A percentile compares a stretch with the other conserved stretches of the same genome.
Conservation (phyloP, 2,888 invertebrate genomes). For the Drosophila austrosaltans region DNA sequence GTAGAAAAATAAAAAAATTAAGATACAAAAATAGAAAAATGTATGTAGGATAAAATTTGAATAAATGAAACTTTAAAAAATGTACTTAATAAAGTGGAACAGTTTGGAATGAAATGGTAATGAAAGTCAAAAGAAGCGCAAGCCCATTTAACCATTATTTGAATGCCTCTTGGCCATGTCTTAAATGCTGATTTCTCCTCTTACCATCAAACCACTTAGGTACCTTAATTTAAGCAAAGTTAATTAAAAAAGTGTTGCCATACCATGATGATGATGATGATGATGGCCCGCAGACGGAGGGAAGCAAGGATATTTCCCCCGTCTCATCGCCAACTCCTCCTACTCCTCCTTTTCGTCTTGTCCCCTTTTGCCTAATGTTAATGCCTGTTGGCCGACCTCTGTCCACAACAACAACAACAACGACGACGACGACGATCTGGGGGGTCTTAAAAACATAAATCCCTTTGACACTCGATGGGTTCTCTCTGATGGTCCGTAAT, state of each 20-base stretch:
- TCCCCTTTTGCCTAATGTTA: not conserved
- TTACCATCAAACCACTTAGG: not conserved
- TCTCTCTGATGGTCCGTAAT: slow-evolving; percentile 46
- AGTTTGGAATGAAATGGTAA: slow-evolving; percentile 25
- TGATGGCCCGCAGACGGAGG: slow-evolving; percentile 1
- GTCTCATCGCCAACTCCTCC: no score
- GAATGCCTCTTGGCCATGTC: slow-evolving; percentile 21
- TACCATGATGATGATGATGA: slow-evolving; percentile 34
- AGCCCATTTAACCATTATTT: slow-evolving; percentile 6
- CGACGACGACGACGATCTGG: not conserved
- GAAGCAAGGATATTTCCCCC: not conserved
- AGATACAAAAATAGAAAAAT: no score
- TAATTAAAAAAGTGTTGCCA: slow-evolving; percentile 66
- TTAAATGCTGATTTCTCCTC: not conserved
- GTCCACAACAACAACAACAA: not conserved
- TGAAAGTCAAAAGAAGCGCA: not conserved
- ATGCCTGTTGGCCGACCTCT: slow-evolving; percentile 3
- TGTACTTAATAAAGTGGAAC: not conserved
- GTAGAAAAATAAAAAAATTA: no score
- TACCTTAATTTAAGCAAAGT: slow-evolving; percentile 42
- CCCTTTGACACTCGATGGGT: slow-evolving; percentile 46
- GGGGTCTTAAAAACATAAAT: slow-evolving; percentile 33
- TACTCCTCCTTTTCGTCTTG: not conserved
- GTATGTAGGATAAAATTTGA: no score
- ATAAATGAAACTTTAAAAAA: not conserved